Base-by-base conservation (phyloP, 2,113 vertebrate genomes). In the Scomber scombrus region DNA sequence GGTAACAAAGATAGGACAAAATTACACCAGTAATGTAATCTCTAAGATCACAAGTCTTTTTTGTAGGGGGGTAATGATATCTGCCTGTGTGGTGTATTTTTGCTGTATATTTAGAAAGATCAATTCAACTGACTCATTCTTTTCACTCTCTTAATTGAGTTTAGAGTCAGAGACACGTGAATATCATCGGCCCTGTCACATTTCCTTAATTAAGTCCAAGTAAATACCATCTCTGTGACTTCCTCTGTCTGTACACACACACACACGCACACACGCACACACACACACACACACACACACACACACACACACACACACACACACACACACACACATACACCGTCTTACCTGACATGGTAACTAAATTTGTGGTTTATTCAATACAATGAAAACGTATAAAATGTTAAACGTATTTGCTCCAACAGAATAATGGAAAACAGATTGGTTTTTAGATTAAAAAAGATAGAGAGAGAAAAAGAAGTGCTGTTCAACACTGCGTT, bases 161-260 rank as follows among this genome's bases (percentile, higher is more conserved):
- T 88, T 47, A 58, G 78, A 68, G 31, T 57, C 23, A 26, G 64
- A 85, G 78, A 87, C 88, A 89, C 26, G 34, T 90, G 85, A 62
- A 77, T 49, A 40, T 40, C 15, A 87, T 88, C 76, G 26, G 50
- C 13, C 1, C 1, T 1, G 85, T 92, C 87, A 88, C 85, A 85
- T 87, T 88, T 86, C 60, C 15, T 79, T 71, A 62, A 85, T 90
- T 88, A 1, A 14, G 11, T 79, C 61, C 12, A 10, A 65, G 34
- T 88, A 77, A 85, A 85, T 78, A 58, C 75, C 9, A 58, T 62
- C 82, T 87, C 49, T 85, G 75, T 90, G 21, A 29, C 12, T 43
- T 23, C 26, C 29, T 40, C 31, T 49, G 3, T 67, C 52, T 54
- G 52, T 57, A 78, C 0, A 67, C 14, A 63, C 51, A 81, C n/a